Evolutionary conservation across 2,888 invertebrate genomes (phyloP), one percentile per base, ranked within the genome.

Genomic region (Phyllotreta striolata): DNA sequence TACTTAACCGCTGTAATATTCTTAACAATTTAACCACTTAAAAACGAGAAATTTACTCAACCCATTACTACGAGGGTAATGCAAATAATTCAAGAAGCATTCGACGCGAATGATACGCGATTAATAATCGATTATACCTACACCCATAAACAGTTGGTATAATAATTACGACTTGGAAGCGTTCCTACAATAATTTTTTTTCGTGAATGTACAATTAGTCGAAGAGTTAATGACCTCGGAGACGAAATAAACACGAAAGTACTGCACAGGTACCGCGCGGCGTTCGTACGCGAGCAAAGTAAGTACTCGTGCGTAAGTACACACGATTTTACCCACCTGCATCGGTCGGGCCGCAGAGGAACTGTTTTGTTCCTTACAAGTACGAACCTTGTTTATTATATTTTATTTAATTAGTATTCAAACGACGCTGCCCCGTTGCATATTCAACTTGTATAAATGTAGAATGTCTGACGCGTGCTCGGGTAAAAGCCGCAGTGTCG

Each of bases 381-480:
- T 64, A 68, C 54, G 61, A 66, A 68, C 61, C 64, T 62, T 67
- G 66, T 67, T 69, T 69, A 69, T 69, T 66, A 67, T 66, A 66
- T 65, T 59, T 61, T 63, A 24, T 24, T 56, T 67, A 69, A 69
- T 69, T 69, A 67, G 67, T 66, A 69, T 69, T 67, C 69, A 69
- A 60, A 62, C 52, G 63, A 73, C 62, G 64, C 57, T 59, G 65
- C 66, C 58, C 8, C 39, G 63, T 62, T 66, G 67, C 65, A 65
- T 76, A 78, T 77, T 75, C 77, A 76, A 70, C 72, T 72, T 72
- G 73, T 77, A 77, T 24, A 24, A 24, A 24, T 77, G 71, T 75
- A 60, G 60, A 71, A 74, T 76, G 77, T 75, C 76, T 77, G 77
- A 76, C 78, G 73, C 77, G 78, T 78, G 78, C 77, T 78, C 70